Percentiles rank a stretch among this genome's conserved stretches.
These are phyloP conservation scores for Ectemnius lituratus DNA, from an alignment of 2,888 invertebrate genomes.

Conservation along the genomic window DNA sequence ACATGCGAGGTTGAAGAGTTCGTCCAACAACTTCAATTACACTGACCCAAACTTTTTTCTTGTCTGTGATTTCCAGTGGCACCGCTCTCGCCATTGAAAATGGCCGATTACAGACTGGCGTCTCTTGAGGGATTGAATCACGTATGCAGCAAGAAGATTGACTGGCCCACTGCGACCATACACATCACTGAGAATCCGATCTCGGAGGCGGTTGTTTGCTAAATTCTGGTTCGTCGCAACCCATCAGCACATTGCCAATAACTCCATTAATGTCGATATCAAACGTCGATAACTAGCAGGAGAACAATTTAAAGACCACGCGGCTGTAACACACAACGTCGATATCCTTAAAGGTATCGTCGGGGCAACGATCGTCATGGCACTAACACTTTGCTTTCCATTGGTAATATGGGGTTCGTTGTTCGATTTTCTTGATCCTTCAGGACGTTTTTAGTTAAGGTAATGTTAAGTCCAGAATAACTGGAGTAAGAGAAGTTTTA, in stretches of 20 bases:
- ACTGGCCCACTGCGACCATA: constrained; percentile 82
- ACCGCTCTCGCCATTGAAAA: constrained; percentile 85
- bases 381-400: constrained; percentile 38
- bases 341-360: constrained; percentile 57
- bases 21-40: constrained; percentile 23
- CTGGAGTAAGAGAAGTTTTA: not conserved
- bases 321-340: constrained; percentile 26
- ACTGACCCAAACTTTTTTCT: constrained; percentile 56
- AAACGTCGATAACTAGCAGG: constrained; percentile 26
- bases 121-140: constrained; percentile 80
- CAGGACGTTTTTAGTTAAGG: constrained; percentile 32
- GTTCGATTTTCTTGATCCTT: constrained; percentile 9
- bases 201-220: constrained; percentile 87
- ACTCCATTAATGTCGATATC: constrained; percentile 42
- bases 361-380: constrained; percentile 63
- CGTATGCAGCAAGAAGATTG: constrained; percentile 78
- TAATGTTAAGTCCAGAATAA: constrained; percentile 7
- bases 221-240: constrained; percentile 70
- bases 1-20: constrained; percentile 37
- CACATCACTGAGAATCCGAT: constrained; percentile 90
- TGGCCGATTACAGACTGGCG: constrained; percentile 83
- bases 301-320: constrained; percentile 35
- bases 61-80: constrained; percentile 80
- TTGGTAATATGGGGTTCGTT: not conserved
- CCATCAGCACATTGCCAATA: constrained; percentile 43